Conservation (phyloP, 2,888 invertebrate genomes). For the Agriopis aurantiaria region DNA sequence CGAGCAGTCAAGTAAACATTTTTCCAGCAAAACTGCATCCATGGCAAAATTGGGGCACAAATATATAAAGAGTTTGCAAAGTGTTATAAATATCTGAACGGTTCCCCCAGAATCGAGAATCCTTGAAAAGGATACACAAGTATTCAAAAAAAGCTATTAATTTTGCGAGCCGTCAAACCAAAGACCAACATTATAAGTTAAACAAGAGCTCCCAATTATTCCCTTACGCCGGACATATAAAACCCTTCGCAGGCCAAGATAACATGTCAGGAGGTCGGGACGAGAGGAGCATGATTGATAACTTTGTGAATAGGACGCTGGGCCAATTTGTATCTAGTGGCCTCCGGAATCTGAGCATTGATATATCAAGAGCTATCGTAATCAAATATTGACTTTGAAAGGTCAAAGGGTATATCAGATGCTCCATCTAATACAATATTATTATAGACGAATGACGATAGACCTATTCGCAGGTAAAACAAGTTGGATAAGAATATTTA, state of each 20-base stretch:
- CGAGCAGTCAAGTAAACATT: too few species aligned
- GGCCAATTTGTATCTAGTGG: constrained; percentile 44
- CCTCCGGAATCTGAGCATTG: constrained; percentile 25
- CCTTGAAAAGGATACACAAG: constrained; percentile 7
- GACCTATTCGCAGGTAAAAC: neutral
- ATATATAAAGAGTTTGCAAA: too few species aligned
- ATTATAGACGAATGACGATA: neutral
- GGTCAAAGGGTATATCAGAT: constrained; percentile 8
- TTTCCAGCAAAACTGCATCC: too few species aligned
- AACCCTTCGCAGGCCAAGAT: constrained; percentile 36
- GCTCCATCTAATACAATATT: neutral
- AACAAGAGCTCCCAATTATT: constrained; percentile 39
- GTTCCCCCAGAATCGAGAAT: neutral
- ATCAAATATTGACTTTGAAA: constrained; percentile 10
- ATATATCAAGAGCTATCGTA: constrained; percentile 21
- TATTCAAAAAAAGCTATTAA: constrained; percentile 12
- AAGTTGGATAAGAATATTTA: neutral
- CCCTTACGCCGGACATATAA: constrained; percentile 26
- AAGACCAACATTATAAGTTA: constrained; percentile 22
- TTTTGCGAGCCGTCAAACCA: constrained; percentile 4
- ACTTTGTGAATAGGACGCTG: constrained; percentile 39
- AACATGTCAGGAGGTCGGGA: constrained; percentile 36
- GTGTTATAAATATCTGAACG: neutral
- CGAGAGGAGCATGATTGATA: constrained; percentile 45
- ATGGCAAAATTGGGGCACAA: too few species aligned